phyloP scores from a whole-genome alignment of 1,140 invertebrate genomes.

The Drosophila kanapiae region DNA sequence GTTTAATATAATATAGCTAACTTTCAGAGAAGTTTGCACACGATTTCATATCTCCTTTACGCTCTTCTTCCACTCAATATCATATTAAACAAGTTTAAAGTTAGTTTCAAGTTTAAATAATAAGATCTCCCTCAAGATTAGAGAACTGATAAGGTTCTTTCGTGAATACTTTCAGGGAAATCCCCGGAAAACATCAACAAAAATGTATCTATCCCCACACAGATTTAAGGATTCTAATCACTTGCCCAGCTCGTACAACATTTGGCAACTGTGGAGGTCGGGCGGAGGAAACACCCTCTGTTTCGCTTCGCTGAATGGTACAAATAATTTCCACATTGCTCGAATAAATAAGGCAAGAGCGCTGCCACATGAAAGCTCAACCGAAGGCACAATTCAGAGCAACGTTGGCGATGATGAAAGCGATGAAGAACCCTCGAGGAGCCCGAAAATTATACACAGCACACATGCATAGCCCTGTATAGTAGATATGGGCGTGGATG shows the following conservation, averaged over 20 bases:
- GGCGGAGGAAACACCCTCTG: slow-evolving; percentile 55
- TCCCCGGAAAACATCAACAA: background rate
- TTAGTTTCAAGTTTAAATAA: too few relatives aligned
- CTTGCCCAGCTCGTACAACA: background rate
- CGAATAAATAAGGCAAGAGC: slow-evolving; percentile 64
- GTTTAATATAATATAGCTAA: background rate
- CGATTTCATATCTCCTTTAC: background rate
- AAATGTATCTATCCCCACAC: background rate
- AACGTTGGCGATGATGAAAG: slow-evolving; percentile 15
- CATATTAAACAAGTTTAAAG: background rate
- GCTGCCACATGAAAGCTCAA: slow-evolving; percentile 57
- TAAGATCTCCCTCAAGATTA: too few relatives aligned
- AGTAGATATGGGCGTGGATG: background rate
- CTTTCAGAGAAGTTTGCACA: too few relatives aligned
- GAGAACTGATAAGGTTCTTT: too few relatives aligned
- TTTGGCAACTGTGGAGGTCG: background rate
- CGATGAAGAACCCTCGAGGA: slow-evolving; percentile 20
- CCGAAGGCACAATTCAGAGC: slow-evolving; percentile 46
- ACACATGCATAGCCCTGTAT: slow-evolving; percentile 2
- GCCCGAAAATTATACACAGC: slow-evolving; percentile 18
- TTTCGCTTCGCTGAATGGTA: slow-evolving; percentile 21
- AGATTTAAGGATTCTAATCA: background rate
- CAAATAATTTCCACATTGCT: slow-evolving; percentile 69
- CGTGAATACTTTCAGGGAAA: background rate
- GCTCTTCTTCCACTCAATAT: background rate